Evolutionary conservation across 2,113 vertebrate species (phyloP), one percentile per base, ranked within the genome.

Genomic region (Barbus barbus): DNA sequence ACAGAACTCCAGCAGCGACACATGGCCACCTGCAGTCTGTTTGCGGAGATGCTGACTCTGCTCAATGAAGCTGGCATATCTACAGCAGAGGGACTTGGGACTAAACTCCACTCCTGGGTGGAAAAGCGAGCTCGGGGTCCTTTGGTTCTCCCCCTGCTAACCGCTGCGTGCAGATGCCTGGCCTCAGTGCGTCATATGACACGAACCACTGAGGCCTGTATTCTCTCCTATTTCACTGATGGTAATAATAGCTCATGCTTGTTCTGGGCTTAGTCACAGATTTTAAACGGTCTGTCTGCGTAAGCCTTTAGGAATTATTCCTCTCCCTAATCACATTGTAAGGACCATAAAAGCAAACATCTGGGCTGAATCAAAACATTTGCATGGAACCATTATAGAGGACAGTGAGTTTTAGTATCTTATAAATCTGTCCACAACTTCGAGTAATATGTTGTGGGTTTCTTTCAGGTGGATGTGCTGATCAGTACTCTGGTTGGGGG

Each of bases 111-210:
- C 7, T 81, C 56, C 76, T 99, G 98, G 98, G 94, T 98, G 14
- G 91, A 93, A 36, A 90, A 92, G 80, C 95, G 93, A 9, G 94
- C 96, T 82, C 94, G 90, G 0, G 95, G 96, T 24, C 88, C 96
- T 82, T 92, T 95, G 8, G 95, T 96, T 3, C 94, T 99, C 91
- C 98, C 98, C 0, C 95, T 99, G 1, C 93, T 99, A 60, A 99
- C 97, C 0, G 97, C 98, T 0, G 95, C 96, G 0, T 98, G 97
- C 56, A 94, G 95, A 88, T 97, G 96, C 87, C 93, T 99, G 85
- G 97, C 98, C 1, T 99, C 98, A 0, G 97, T 99, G 58, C 94
- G 94, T 16, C 98, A 99, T 89, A 98, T 99, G 98, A 96, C 97
- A 0, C 96, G 96, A 86, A 96, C 93, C 0, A 97, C 97, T 0